Evolutionary conservation across 2,797 vertebrate genomes (phyloP).

Genomic region (Sternotherus odoratus): DNA sequence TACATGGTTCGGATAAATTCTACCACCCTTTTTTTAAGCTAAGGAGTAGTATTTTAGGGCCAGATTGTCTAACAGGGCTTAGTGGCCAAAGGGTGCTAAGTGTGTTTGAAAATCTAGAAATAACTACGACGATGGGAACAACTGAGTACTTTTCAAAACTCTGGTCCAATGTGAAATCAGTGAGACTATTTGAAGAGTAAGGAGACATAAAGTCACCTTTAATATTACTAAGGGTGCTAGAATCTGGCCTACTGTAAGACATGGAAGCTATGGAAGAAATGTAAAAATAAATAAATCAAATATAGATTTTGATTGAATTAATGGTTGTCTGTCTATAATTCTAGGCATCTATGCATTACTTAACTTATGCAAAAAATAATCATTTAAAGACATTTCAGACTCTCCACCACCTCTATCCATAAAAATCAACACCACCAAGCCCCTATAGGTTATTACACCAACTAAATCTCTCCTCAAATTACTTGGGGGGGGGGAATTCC

Average conservation of each 20-base stretch:
- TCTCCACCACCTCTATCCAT: not conserved
- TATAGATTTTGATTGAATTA: not conserved
- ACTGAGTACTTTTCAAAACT: not conserved
- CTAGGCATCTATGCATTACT: not conserved
- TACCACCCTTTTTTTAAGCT: not conserved
- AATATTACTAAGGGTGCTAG: rapidly evolving
- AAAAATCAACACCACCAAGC: not conserved
- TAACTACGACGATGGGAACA: not conserved
- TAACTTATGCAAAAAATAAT: not conserved
- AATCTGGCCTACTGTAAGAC: not conserved
- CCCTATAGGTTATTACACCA: not conserved
- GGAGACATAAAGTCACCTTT: not conserved
- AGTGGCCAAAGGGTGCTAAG: not conserved
- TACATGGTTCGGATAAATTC: not conserved
- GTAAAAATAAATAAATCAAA: not conserved
- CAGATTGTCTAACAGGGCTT: not conserved
- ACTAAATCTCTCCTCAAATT: not conserved
- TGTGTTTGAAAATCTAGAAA: not conserved
- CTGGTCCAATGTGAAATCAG: not conserved
- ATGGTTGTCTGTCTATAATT: not conserved
- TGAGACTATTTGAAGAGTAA: not conserved
- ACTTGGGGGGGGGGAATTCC: not conserved
- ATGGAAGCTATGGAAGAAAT: not conserved
- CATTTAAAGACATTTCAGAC: not conserved
- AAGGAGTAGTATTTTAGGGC: not conserved